Conservation (phyloP, 2,888 invertebrate genomes). For the Apodemia mormo region DNA sequence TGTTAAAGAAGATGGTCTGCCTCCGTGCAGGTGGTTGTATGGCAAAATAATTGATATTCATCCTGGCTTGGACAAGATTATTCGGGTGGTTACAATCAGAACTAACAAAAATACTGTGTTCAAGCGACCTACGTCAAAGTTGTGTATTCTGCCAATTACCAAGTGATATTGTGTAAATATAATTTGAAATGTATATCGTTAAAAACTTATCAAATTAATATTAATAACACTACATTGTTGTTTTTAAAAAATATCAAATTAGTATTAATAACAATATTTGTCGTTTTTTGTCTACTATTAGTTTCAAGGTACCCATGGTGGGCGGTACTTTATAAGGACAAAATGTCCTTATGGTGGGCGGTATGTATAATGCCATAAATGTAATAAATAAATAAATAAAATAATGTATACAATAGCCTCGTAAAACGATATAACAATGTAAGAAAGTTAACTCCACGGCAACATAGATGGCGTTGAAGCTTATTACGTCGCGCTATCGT, state of each 20-base stretch:
- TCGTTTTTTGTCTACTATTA: too few species aligned
- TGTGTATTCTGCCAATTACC: background rate
- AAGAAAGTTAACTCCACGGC: too few species aligned
- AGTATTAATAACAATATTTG: background rate
- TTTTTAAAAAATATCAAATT: background rate
- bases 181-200: background rate
- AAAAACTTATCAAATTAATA: background rate
- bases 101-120: background rate
- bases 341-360: too few species aligned
- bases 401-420: too few species aligned
- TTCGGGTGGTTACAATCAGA: background rate
- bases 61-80: background rate
- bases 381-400: too few species aligned
- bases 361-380: too few species aligned
- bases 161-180: background rate
- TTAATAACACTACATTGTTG: background rate
- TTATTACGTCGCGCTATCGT: too few species aligned
- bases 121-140: background rate
- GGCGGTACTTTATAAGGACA: too few species aligned
- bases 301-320: too few species aligned
- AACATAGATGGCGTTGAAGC: too few species aligned
- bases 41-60: background rate
- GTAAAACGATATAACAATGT: too few species aligned
- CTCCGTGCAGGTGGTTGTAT: conserved; percentile 15
- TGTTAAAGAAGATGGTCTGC: conserved; percentile 27